phyloP scores from a whole-genome alignment of 2,113 vertebrate species.

The Pagrus major region DNA sequence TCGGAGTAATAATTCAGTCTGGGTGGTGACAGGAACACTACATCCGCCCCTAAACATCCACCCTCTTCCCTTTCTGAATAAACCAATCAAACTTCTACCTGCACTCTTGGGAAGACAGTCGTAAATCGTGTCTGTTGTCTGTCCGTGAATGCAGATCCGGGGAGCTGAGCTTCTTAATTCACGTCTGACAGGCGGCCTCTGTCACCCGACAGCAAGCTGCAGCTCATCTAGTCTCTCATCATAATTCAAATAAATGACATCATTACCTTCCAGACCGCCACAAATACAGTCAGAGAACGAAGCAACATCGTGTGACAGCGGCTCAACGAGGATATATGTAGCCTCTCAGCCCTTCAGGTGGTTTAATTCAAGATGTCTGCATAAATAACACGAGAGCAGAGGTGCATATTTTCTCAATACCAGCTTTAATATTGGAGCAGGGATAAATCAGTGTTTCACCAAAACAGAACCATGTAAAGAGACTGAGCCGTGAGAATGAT shows the following conservation, averaged over 20 bases:
- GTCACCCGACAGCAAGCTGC: constrained; percentile 31
- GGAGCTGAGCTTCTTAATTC: constrained; percentile 1
- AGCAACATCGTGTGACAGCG: constrained; percentile 38
- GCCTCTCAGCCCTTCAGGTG: not conserved
- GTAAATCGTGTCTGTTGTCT: not conserved
- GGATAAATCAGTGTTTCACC: constrained; percentile 10
- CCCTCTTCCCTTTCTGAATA: not conserved
- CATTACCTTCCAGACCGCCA: constrained; percentile 41
- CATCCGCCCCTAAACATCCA: constrained; percentile 9
- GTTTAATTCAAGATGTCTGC: constrained; percentile 29
- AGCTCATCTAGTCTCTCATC: constrained; percentile 11
- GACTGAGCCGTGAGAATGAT: not conserved
- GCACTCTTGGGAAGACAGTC: not conserved
- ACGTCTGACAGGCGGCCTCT: constrained; percentile 4
- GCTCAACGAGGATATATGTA: constrained; percentile 44
- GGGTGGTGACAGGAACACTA: constrained; percentile 1
- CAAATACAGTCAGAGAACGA: constrained; percentile 19
- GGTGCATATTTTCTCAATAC: not conserved
- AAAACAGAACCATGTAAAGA: not conserved
- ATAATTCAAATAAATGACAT: constrained; percentile 59
- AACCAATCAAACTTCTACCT: constrained; percentile 18
- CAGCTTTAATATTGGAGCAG: constrained; percentile 15
- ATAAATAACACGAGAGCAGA: constrained; percentile 17
- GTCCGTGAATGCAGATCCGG: not conserved
- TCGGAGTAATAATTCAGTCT: constrained; percentile 48